A percentile compares a stretch with the other conserved stretches of the same genome.
phyloP scores from a whole-genome alignment of 2,113 vertebrate genomes.

The Pantherophis guttatus region DNA sequence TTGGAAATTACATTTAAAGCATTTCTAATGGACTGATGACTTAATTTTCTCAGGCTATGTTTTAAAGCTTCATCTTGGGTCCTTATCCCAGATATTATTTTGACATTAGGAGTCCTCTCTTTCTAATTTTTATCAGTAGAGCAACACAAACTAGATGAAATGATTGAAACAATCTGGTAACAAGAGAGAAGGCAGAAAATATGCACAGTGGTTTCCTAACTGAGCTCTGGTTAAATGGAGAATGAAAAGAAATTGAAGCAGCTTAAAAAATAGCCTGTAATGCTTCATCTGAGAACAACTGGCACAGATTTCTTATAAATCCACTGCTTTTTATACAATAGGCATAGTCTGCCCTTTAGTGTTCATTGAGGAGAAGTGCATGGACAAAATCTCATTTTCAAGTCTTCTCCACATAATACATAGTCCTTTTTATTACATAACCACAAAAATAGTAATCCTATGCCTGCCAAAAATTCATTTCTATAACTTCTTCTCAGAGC shows the following conservation, averaged over 20 bases:
- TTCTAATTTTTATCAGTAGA: neutral
- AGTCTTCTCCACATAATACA: neutral
- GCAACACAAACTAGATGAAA: neutral
- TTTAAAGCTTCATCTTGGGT: neutral
- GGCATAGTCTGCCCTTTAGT: conserved; percentile 55
- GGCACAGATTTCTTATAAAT: neutral
- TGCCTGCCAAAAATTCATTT: neutral
- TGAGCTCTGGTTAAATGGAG: neutral
- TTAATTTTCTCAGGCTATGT: neutral
- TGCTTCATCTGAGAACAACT: neutral
- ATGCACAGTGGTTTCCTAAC: neutral
- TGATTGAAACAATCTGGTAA: too few species aligned
- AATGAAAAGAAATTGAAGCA: neutral
- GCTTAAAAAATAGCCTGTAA: neutral
- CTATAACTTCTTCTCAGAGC: neutral
- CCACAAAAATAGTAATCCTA: neutral
- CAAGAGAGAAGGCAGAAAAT: neutral
- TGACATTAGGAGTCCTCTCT: neutral
- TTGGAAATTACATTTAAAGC: neutral
- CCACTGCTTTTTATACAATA: conserved; percentile 22
- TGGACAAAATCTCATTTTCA: neutral
- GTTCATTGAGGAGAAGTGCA: conserved; percentile 29
- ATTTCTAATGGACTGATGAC: neutral
- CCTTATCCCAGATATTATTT: neutral
- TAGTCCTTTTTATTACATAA: neutral